These are phyloP conservation scores for Linnaemya vulpina DNA, from an alignment of 2,888 invertebrate species.

Conservation along the genomic window DNA sequence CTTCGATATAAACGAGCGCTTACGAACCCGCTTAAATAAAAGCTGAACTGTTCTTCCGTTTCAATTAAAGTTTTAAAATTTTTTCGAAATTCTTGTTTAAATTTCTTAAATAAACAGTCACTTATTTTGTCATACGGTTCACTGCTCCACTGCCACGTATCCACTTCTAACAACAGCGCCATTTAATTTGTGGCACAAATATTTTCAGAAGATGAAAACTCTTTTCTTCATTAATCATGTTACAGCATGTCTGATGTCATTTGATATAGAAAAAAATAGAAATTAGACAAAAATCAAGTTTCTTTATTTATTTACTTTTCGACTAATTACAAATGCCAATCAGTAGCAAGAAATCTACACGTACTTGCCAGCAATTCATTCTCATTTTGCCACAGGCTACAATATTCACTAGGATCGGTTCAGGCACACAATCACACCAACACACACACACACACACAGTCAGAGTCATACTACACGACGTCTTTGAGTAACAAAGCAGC, in stretches of 20 bases:
- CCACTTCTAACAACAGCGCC: background rate
- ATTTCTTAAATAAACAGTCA: slow-evolving; percentile 49
- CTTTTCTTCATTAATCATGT: slow-evolving; percentile 71
- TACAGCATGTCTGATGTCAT: slow-evolving; percentile 57
- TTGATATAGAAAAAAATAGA: slow-evolving; percentile 60
- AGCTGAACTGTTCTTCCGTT: background rate
- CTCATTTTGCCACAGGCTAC: slow-evolving; percentile 68
- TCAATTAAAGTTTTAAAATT: slow-evolving; percentile 40
- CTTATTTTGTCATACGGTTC: slow-evolving; percentile 7
- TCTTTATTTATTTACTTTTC: slow-evolving; percentile 78
- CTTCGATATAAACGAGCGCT: slow-evolving; percentile 37
- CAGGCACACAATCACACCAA: background rate
- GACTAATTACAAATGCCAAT: slow-evolving; percentile 82
- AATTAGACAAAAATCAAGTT: slow-evolving; percentile 74
- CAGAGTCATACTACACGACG: background rate
- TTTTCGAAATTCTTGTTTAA: slow-evolving; percentile 46
- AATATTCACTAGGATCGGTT: slow-evolving; percentile 30
- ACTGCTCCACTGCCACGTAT: background rate
- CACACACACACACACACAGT: slow-evolving; percentile 3
- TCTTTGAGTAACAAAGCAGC: background rate
- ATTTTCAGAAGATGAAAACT: slow-evolving; percentile 45
- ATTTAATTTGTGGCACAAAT: slow-evolving; percentile 47
- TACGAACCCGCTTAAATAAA: slow-evolving; percentile 17
- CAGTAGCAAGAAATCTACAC: slow-evolving; percentile 76
- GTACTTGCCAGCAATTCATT: slow-evolving; percentile 52